Conservation (phyloP, 2,113 vertebrate genomes). For the Scalopus aquaticus region DNA sequence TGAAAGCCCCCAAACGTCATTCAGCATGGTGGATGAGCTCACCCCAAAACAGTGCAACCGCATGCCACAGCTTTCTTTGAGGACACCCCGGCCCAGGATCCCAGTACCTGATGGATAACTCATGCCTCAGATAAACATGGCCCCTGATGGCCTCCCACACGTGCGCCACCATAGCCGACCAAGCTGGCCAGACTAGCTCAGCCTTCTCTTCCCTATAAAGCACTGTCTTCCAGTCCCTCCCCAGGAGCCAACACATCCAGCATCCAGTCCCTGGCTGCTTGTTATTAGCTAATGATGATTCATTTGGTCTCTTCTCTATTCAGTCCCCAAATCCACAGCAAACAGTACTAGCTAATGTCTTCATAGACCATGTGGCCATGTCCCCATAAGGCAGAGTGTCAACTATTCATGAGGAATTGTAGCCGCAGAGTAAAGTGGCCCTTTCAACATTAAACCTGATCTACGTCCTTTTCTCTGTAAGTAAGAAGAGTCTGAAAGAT, state of each 20-base stretch:
- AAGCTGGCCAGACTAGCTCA: background rate
- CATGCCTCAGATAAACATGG: background rate
- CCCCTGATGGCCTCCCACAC: background rate
- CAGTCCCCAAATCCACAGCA: background rate
- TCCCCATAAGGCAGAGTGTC: background rate
- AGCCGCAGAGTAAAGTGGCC: background rate
- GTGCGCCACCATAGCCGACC: background rate
- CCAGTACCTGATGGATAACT: background rate
- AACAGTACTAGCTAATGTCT: background rate
- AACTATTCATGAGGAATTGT: background rate
- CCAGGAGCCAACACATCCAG: background rate
- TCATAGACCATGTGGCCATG: background rate
- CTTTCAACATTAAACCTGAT: background rate
- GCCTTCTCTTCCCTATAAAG: background rate
- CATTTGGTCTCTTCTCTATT: background rate
- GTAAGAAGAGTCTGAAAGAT: background rate
- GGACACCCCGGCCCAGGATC: background rate
- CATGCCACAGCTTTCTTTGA: background rate
- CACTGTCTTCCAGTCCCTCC: background rate
- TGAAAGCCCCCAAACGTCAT: background rate
- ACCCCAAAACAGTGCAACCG: rapidly evolving
- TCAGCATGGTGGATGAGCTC: background rate
- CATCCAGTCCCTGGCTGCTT: too few species aligned
- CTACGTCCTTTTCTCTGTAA: background rate
- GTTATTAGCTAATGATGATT: background rate